Conservation (phyloP, 2,888 invertebrate genomes). For the Polyommatus icarus region DNA sequence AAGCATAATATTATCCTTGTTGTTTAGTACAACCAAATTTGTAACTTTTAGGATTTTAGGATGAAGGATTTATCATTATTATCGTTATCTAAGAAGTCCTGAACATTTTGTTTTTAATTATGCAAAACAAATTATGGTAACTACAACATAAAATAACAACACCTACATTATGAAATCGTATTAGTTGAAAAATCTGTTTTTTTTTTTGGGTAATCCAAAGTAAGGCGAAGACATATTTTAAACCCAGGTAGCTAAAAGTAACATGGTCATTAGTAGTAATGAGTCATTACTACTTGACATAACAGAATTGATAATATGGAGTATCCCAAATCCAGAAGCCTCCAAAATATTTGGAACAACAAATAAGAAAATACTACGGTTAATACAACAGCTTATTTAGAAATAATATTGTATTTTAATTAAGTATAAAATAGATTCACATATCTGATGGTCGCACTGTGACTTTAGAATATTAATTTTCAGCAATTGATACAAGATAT, state of each 20-base stretch:
- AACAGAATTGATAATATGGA: too few relatives aligned
- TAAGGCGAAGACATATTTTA: too few relatives aligned
- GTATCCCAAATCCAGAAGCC: too few relatives aligned
- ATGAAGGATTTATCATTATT: slow-evolving; percentile 19
- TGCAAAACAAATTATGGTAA: background rate
- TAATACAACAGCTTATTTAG: too few relatives aligned
- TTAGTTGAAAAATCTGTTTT: background rate
- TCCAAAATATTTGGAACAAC: too few relatives aligned
- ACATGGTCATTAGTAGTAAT: too few relatives aligned
- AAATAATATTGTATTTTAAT: too few relatives aligned
- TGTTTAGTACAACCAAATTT: slow-evolving; percentile 7
- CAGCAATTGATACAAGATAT: slow-evolving; percentile 2
- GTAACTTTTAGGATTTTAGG: slow-evolving; percentile 6
- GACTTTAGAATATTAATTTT: background rate
- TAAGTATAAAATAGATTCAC: too few relatives aligned
- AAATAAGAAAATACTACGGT: too few relatives aligned
- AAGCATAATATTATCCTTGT: slow-evolving; percentile 14
- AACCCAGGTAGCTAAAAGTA: too few relatives aligned
- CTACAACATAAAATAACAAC: background rate
- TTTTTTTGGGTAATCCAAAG: background rate
- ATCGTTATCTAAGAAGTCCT: background rate
- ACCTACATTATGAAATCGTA: background rate
- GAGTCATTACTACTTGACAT: too few relatives aligned
- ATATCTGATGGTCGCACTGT: background rate
- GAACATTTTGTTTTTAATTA: background rate